Base-by-base conservation (phyloP, 2,888 invertebrate genomes). In the Corythucha ciliata region DNA sequence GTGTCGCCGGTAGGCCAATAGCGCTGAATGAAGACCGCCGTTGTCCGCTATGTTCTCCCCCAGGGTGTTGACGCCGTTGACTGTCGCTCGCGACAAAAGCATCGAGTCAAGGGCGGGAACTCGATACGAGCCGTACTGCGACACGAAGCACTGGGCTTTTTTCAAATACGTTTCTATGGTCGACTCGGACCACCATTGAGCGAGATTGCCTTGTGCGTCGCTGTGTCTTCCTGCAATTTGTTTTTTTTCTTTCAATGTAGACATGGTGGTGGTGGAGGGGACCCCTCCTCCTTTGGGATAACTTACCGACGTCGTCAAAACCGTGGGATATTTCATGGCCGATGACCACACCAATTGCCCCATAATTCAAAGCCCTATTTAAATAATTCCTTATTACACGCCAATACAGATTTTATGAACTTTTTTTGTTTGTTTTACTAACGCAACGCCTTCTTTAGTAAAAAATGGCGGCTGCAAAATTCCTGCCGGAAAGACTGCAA, bases 31-130 rank as follows among this genome's bases (percentile, higher is more conserved):
- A 51, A 91, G 72, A 0, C 90, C 90, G 51, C 89, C 90, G 68
- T 89, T 89, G 70, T 91, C 91, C 0, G 89, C 89, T 53, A 90
- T 89, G 70, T 90, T 90, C 71, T 90, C 90, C 46, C 88, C 86
- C 64, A 85, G 83, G 18, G 88, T 88, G 67, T 77, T 78, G 63
- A 77, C 73, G 34, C 81, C 81, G 67, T 81, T 80, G 61, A 81
- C 76, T 56, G 74, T 74, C 57, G 52, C 62, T 49, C 55, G 33
- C 8, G 41, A 58, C 24, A 57, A 52, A n/a, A 62, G 56, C 29
- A 60, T 42, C 34, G 66, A 63, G 51, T 77, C 78, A 57, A 81
- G 70, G 67, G 79, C 78, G 40, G 80, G 76, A 68, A 82, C 72
- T 64, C 77, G 74, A 67, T 79, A 82, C 61, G 69, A 70, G 65